A percentile compares a stretch with the other conserved stretches of the same genome.
phyloP scores from a whole-genome alignment of 2,797 vertebrate genomes.

The Nannoperca obscura region DNA sequence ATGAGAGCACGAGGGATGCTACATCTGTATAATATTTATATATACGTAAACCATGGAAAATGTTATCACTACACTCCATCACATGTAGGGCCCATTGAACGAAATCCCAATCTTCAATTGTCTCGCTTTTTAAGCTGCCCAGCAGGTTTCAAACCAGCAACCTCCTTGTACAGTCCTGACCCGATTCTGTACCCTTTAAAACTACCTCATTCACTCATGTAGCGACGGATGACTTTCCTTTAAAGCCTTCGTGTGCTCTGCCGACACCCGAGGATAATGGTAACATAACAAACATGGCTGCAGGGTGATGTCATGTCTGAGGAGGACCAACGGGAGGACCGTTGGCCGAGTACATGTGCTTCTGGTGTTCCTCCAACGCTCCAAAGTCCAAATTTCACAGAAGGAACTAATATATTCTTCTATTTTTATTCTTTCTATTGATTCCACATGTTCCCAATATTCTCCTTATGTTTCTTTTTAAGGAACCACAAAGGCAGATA shows the following conservation, averaged over 20 bases:
- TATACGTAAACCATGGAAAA: not conserved
- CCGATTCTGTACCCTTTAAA: constrained; percentile 22
- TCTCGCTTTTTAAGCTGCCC: not conserved
- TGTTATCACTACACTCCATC: not conserved
- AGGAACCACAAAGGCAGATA: constrained; percentile 13
- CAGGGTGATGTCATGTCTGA: constrained; percentile 89
- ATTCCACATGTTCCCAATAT: constrained; percentile 43
- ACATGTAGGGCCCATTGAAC: not conserved
- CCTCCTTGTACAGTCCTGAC: not conserved
- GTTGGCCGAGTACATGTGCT: constrained; percentile 37
- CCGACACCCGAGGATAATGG: constrained; percentile 76
- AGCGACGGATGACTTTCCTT: constrained; percentile 17
- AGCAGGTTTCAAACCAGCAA: constrained; percentile 13
- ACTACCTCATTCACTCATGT: constrained; percentile 6
- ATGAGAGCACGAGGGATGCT: not conserved
- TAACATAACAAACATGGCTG: constrained; percentile 85
- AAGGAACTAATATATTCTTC: constrained; percentile 27
- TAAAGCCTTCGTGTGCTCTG: constrained; percentile 68
- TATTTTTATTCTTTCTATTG: constrained; percentile 43
- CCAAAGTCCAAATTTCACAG: constrained; percentile 28
- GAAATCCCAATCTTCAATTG: not conserved
- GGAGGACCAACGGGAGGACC: constrained; percentile 63
- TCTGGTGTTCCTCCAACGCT: constrained; percentile 54
- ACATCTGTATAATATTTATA: not conserved
- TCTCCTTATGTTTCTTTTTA: constrained; percentile 12